These are phyloP conservation scores for Papilio polyxenes DNA, from an alignment of 1,140 invertebrate species.

Conservation along the genomic window DNA sequence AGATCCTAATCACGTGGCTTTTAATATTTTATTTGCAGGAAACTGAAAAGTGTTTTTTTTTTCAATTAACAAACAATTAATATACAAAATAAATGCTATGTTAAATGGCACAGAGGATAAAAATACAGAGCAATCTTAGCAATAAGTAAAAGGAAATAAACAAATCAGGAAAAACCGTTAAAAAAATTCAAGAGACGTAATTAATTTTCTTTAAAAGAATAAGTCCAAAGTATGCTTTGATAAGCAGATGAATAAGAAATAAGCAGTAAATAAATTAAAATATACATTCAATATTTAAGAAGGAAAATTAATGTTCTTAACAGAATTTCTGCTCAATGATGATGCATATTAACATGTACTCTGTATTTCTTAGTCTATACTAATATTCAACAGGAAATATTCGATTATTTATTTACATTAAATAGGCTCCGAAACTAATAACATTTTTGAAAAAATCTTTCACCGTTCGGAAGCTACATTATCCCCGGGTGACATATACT, in stretches of 20 bases:
- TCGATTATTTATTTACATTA: too few species aligned
- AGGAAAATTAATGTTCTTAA: not conserved
- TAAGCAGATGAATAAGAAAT: not conserved
- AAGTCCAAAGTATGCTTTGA: slow-evolving; percentile 5
- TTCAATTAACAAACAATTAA: not conserved
- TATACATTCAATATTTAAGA: not conserved
- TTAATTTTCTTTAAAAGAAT: not conserved
- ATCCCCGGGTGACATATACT: too few species aligned
- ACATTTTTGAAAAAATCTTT: too few species aligned
- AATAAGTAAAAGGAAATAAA: not conserved
- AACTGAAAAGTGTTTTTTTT: not conserved
- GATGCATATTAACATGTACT: too few species aligned
- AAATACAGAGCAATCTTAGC: not conserved
- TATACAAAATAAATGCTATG: too few species aligned
- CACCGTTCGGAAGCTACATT: too few species aligned
- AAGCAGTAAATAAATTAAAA: slow-evolving; percentile 6
- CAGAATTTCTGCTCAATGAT: not conserved
- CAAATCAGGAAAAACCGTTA: not conserved
- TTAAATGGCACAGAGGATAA: too few species aligned
- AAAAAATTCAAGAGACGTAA: not conserved
- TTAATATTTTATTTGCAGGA: too few species aligned
- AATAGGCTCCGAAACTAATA: too few species aligned
- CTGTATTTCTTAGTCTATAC: too few species aligned
- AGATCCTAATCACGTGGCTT: not conserved
- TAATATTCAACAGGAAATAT: too few species aligned